A percentile compares a stretch with the other conserved stretches of the same genome.
Conservation (phyloP, 2,113 vertebrate species). For the Chlamydotis undulata region DNA sequence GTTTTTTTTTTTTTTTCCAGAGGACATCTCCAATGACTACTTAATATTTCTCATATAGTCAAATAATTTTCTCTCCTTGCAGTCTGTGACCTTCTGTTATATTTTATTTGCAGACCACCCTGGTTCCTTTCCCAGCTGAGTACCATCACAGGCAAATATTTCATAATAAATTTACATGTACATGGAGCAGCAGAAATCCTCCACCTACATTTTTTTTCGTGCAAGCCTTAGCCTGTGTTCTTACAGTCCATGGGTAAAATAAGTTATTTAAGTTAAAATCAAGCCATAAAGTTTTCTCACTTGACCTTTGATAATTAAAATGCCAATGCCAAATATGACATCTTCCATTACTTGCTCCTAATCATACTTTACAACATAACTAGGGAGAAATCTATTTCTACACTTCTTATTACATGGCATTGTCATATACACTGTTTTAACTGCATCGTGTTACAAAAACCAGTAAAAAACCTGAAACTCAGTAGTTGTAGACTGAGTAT, state of each 20-base stretch:
- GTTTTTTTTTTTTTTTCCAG: background rate
- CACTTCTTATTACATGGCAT: background rate
- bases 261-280: background rate
- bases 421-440: background rate
- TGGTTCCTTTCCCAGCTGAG: background rate
- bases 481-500: background rate
- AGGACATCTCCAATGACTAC: background rate
- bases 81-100: background rate
- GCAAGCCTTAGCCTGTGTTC: background rate
- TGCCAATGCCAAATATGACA: background rate
- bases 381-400: background rate
- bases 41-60: background rate
- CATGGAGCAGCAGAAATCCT: background rate
- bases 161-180: background rate
- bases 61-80: background rate
- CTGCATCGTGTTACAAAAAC: background rate
- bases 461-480: background rate
- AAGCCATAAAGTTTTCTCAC: background rate
- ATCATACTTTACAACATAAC: background rate
- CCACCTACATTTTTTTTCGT: background rate
- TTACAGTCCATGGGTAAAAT: background rate
- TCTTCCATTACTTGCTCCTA: background rate
- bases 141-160: background rate
- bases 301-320: background rate
- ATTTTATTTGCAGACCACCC: background rate